Base-by-base conservation (phyloP, 2,888 invertebrate genomes). In the Eupithecia inturbata region DNA sequence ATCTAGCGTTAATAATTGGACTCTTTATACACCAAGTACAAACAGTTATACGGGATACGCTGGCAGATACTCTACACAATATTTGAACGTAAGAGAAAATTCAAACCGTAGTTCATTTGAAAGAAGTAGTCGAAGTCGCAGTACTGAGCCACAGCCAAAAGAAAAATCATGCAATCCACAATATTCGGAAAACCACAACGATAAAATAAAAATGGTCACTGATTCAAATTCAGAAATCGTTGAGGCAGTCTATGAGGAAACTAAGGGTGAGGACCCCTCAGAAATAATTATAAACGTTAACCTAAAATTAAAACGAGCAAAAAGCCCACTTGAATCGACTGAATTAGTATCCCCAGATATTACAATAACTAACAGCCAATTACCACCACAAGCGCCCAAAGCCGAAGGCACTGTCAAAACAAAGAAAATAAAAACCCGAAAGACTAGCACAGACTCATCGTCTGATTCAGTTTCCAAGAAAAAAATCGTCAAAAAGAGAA, bases 1-100 rank as follows among this genome's bases (percentile, higher is more conserved):
- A 81, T 91, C 96, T 2, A 95, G 95, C 71, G 89, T 95, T 7
- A 92, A 95, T 7, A 95, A 96, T 73, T 96, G 96, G 96, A 95
- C 96, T 3, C 95, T 96, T 63, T 96, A 96, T 83, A 90, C 96
- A 60, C 92, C 94, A 71, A 90, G 82, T 77, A 82, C 85, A 78
- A 91, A 82, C 79, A 92, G 82, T 78, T 94, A 94, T 74, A 93
- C 91, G 19, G 91, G 94, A 22, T 94, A 94, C 75, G 94, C 95
- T 16, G 94, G 95, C 70, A 87, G 94, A 86, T 93, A 92, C 84
- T 93, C 94, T 26, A 92, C 93, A 36, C 92, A 93, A 80, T 92
- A 92, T 82, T 87, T 92, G n/a, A 90, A 87, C 81, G 82, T 90
- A 71, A 85, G 91, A 76, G 92, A 92, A 76, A 89, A 84, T 80